Conservation (phyloP, 2,888 invertebrate genomes). For the Amphipoea lucens region DNA sequence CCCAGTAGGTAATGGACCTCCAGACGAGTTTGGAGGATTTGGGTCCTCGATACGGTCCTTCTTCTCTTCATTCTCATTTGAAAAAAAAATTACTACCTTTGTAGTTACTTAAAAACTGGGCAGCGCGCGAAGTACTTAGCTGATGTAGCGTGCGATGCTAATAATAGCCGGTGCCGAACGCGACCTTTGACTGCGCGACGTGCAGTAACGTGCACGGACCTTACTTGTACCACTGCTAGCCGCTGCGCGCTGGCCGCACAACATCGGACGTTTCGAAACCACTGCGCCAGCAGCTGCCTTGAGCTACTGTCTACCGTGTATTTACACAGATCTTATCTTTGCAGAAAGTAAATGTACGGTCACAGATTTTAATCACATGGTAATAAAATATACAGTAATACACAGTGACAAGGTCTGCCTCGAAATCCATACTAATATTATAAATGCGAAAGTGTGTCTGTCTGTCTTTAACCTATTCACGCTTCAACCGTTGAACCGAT, state of each 20-base stretch:
- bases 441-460: no score
- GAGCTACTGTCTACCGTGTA: constrained; percentile 1
- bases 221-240: neutral
- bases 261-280: neutral
- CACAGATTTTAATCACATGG: constrained; percentile 22
- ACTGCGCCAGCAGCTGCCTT: constrained; percentile 6
- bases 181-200: constrained; percentile 35
- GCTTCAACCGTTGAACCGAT: no score
- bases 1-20: neutral
- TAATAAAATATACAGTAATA: constrained; percentile 1
- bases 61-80: neutral
- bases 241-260: neutral
- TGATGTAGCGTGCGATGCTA: constrained; percentile 16
- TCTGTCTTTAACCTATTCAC: no score
- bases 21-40: neutral
- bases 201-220: constrained; percentile 24
- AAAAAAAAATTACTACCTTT: neutral
- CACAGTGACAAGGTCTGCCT: neutral
- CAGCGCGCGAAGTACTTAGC: neutral
- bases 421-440: neutral
- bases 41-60: neutral
- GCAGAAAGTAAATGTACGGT: constrained; percentile 21
- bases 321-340: constrained; percentile 26
- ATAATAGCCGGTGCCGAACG: constrained; percentile 10
- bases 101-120: neutral